Percentiles rank a stretch among this genome's conserved stretches.
Evolutionary conservation across 2,888 invertebrate species (phyloP).

Genomic region (Desoria tigrina): DNA sequence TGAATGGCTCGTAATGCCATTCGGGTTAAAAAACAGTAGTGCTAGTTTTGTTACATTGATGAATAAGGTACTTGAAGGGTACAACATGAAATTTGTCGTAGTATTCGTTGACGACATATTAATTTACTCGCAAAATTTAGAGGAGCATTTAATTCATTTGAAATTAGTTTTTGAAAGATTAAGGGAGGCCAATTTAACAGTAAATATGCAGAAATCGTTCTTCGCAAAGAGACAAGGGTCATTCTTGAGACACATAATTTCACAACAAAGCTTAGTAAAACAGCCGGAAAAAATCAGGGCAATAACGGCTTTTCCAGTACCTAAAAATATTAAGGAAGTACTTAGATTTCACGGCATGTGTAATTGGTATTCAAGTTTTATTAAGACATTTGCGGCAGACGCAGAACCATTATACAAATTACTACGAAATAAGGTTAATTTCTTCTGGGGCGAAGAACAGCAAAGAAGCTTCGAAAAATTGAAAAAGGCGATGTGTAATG

Average conservation of each 20-base stretch:
- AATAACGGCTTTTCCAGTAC: constrained; percentile 38
- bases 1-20: constrained; percentile 30
- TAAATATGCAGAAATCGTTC: constrained; percentile 24
- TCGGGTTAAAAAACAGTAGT: constrained; percentile 39
- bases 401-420: constrained; percentile 35
- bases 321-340: constrained; percentile 32
- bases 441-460: constrained; percentile 5
- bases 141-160: constrained; percentile 26
- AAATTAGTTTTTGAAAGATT: constrained; percentile 22
- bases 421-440: constrained; percentile 15
- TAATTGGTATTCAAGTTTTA: constrained; percentile 34
- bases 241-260: constrained; percentile 38
- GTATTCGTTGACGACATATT: constrained; percentile 36
- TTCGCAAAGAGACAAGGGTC: too few relatives aligned
- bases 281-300: too few relatives aligned
- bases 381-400: constrained; percentile 29
- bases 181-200: constrained; percentile 15
- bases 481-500: too few relatives aligned
- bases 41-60: constrained; percentile 33
- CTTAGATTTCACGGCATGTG: constrained; percentile 35
- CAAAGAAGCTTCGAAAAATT: constrained; percentile 24
- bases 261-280: constrained; percentile 24
- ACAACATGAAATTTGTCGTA: constrained; percentile 8
- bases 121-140: constrained; percentile 18
- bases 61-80: constrained; percentile 27